Evolutionary conservation across 2,797 vertebrate genomes (phyloP).

Genomic region (Ctenosaura bakeri): DNA sequence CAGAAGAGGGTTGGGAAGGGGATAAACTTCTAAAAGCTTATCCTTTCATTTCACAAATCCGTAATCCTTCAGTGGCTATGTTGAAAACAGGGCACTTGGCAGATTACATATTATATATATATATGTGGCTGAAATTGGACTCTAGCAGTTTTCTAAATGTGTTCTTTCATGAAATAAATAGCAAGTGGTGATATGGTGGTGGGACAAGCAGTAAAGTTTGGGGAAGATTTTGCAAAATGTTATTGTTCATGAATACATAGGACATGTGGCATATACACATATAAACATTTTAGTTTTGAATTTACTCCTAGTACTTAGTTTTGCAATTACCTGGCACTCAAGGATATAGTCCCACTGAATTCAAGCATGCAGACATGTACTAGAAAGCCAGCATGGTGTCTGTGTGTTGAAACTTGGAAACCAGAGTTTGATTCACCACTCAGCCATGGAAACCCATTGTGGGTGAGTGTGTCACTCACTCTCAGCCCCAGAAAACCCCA

Average conservation of each 20-base stretch:
- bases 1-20: fast-evolving
- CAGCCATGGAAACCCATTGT: no score
- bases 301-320: not conserved
- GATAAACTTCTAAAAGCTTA: not conserved
- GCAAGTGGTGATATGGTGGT: not conserved
- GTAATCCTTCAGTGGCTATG: conserved; percentile 9
- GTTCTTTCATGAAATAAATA: not conserved
- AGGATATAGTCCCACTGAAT: not conserved
- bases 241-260: not conserved
- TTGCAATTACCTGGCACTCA: not conserved
- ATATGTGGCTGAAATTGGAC: not conserved
- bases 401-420: no score
- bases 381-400: no score
- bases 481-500: no score
- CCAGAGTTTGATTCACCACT: no score
- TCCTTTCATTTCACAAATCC: conserved; percentile 39
- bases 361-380: not conserved
- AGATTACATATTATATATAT: not conserved
- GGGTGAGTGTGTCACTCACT: no score
- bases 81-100: not conserved
- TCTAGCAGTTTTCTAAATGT: not conserved
- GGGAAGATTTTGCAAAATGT: not conserved
- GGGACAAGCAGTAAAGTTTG: not conserved
- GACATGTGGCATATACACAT: not conserved
- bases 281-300: not conserved